phyloP scores from a whole-genome alignment of 1,140 invertebrate genomes.

The Diuraphis noxia region DNA sequence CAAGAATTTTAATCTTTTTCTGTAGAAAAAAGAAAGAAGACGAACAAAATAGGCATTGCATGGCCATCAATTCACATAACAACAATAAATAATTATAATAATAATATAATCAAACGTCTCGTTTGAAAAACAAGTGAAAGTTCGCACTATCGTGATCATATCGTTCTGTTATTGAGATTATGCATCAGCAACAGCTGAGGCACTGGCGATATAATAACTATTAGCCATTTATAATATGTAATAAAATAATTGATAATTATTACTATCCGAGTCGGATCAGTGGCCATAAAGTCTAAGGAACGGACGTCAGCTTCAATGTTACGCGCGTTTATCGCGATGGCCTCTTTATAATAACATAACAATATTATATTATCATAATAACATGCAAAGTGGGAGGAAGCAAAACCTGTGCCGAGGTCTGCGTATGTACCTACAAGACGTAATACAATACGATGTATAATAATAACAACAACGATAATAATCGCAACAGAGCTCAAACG shows the following conservation, averaged over 20 bases:
- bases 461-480: not conserved
- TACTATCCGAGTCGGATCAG: not conserved
- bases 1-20: not conserved
- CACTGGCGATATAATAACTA: not conserved
- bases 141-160: not conserved
- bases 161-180: not conserved
- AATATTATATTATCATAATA: not conserved
- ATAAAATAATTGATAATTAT: not conserved
- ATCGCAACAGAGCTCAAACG: not conserved
- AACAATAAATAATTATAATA: not conserved
- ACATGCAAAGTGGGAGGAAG: not conserved
- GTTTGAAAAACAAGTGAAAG: not conserved
- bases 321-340: constrained; percentile 11
- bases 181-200: not conserved
- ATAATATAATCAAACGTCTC: not conserved
- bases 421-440: not conserved
- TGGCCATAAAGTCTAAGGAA: not conserved
- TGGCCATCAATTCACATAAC: not conserved
- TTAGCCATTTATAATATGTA: not conserved
- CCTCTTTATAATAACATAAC: not conserved
- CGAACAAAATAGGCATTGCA: not conserved
- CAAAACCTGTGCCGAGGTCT: not conserved
- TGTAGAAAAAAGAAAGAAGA: not conserved
- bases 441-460: not conserved
- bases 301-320: constrained; percentile 24